A percentile compares a stretch with the other conserved stretches of the same genome.
phyloP scores from a whole-genome alignment of 2,888 invertebrate genomes.

The Branchipolynoe longqiensis region DNA sequence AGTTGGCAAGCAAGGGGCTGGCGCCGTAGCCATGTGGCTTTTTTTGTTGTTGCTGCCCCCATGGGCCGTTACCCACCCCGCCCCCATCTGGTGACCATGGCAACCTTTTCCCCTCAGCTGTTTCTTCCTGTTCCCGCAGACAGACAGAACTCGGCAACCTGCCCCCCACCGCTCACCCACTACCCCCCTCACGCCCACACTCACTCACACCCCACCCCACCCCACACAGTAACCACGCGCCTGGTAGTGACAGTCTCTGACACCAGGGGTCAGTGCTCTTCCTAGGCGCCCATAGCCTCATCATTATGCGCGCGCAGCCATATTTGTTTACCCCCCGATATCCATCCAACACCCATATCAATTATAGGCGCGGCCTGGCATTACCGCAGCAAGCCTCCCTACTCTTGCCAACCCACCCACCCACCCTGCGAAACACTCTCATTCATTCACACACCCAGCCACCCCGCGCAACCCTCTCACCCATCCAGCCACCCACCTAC shows the following conservation, averaged over 20 bases:
- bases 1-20: background rate
- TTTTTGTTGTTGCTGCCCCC: slow-evolving; percentile 13
- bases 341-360: slow-evolving; percentile 57
- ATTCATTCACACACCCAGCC: no score
- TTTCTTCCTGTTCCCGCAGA: slow-evolving; percentile 30
- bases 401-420: no score
- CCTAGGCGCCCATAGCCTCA: background rate
- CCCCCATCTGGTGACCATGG: slow-evolving; percentile 51
- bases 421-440: no score
- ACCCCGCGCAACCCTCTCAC: no score
- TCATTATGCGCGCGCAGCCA: slow-evolving; percentile 32
- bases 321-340: slow-evolving; percentile 55
- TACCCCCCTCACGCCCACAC: no score
- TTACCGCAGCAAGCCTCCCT: background rate
- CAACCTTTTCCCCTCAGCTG: slow-evolving; percentile 49
- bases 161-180: no score
- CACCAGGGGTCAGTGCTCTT: slow-evolving; percentile 11
- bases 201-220: background rate
- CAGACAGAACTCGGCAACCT: no score
- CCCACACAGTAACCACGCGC: slow-evolving; percentile 12
- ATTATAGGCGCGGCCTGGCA: slow-evolving; percentile 41
- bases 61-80: background rate
- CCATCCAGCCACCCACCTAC: no score
- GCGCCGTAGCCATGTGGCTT: slow-evolving; percentile 35
- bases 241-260: background rate